A percentile compares a stretch with the other conserved stretches of the same genome.
These are phyloP conservation scores for Choloepus didactylus DNA, from an alignment of 2,797 vertebrate species.

Conservation along the genomic window DNA sequence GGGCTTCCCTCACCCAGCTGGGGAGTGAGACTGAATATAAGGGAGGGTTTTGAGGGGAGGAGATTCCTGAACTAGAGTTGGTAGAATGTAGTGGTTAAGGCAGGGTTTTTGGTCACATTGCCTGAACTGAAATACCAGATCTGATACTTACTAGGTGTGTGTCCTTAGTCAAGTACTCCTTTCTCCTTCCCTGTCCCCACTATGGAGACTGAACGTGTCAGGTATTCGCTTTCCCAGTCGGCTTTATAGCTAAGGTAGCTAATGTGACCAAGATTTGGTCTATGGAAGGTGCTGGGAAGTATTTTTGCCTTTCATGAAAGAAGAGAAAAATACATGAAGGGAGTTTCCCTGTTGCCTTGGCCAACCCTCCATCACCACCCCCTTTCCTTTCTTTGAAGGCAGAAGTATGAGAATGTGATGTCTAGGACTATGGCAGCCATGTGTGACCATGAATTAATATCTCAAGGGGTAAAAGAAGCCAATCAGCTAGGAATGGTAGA, in stretches of 20 bases:
- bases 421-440: background rate
- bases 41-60: too few species aligned
- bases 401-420: background rate
- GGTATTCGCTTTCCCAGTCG: too few species aligned
- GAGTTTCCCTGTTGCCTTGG: background rate
- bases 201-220: too few species aligned
- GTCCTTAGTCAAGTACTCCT: background rate
- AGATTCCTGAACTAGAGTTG: background rate
- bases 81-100: background rate
- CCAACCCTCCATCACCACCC: background rate
- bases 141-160: background rate
- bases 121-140: background rate
- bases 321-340: background rate
- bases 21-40: background rate
- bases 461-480: background rate
- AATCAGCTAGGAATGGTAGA: background rate
- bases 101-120: background rate
- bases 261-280: too few species aligned
- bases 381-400: background rate
- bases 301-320: background rate
- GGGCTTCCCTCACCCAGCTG: background rate
- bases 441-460: background rate
- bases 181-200: background rate
- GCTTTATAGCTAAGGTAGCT: too few species aligned
- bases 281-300: background rate